Base-by-base conservation (phyloP, 37 sponge, comb jelly and placozoan genomes). In the Aplysina aerophoba region DNA sequence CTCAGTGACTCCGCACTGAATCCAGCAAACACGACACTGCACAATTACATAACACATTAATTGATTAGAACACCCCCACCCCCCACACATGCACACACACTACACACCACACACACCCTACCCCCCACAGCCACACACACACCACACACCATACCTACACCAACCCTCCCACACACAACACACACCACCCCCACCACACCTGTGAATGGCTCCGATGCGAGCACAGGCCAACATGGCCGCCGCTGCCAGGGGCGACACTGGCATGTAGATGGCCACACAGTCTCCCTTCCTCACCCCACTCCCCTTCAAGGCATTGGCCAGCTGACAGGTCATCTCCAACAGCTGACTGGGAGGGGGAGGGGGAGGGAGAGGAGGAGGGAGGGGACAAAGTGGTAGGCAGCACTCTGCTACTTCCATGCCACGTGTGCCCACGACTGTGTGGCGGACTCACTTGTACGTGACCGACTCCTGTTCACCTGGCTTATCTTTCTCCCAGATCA, bases 161-260 rank as follows among this genome's bases (percentile, higher is more conserved):
- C 40, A 24, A 53, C 59, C 55, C 27, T 0, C 85, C n/a, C n/a
- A n/a, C n/a, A n/a, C n/a, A n/a, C n/a, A n/a, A 25, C 20, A 39
- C 44, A 69, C 34, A 55, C 20, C 15, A 27, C 11, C 73, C 34
- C 81, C 60, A n/a, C 6, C 85, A 14, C 22, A 93, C 94, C 91
- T 90, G 89, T 95, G 96, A 21, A 95, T 82, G 36, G 91, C 97
- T 63, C 98, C 98, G 27, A 97, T 97, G 21, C 98, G 82, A 69
- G 95, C 92, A 85, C 98, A 97, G 62, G 98, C 98, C 79, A 97
- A 71, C 98, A 97, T 97, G 77, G 92, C 62, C 64, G 95, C 95
- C 21, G 84, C 98, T 36, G 93, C 85, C 36, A 89, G 83, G 33
- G 95, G 98, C 57, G 93, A 88, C 81, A 93, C 91, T 21, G 98